Evolutionary conservation across 2,888 invertebrate species (phyloP).

Genomic region (Polyommatus iphigenia): DNA sequence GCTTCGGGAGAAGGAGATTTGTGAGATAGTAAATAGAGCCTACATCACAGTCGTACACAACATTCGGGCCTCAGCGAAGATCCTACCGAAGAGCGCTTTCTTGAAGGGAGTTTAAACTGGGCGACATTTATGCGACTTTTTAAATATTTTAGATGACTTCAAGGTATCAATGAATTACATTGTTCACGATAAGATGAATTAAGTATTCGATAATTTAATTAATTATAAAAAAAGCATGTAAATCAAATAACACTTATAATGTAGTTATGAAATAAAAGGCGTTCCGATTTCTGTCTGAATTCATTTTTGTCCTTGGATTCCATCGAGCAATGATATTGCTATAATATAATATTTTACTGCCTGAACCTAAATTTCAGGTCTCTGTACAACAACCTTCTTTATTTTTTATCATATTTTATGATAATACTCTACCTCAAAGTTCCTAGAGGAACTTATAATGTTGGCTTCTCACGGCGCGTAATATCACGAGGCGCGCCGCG

Average conservation of each 20-base stretch:
- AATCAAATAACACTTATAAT: background rate
- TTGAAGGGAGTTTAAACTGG: conserved; percentile 53
- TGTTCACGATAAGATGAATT: background rate
- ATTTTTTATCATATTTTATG: too few relatives aligned
- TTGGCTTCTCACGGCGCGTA: too few relatives aligned
- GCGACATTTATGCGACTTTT: background rate
- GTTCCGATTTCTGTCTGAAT: background rate
- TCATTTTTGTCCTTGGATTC: background rate
- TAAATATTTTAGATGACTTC: background rate
- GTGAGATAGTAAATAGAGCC: conserved; percentile 53
- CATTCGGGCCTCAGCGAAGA: conserved; percentile 57
- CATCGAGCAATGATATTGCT: background rate
- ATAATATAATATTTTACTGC: too few relatives aligned
- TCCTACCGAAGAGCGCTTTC: conserved; percentile 58
- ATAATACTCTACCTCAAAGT: too few relatives aligned
- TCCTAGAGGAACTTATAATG: too few relatives aligned
- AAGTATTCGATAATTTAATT: background rate
- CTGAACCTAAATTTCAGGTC: too few relatives aligned
- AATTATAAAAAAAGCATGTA: background rate
- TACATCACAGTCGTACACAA: conserved; percentile 61
- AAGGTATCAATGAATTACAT: background rate
- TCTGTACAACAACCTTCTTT: too few relatives aligned
- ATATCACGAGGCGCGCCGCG: too few relatives aligned
- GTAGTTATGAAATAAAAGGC: background rate
- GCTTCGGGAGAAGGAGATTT: conserved; percentile 49